Conservation (phyloP, 2,888 invertebrate species). For the Podabrus alpinus region DNA sequence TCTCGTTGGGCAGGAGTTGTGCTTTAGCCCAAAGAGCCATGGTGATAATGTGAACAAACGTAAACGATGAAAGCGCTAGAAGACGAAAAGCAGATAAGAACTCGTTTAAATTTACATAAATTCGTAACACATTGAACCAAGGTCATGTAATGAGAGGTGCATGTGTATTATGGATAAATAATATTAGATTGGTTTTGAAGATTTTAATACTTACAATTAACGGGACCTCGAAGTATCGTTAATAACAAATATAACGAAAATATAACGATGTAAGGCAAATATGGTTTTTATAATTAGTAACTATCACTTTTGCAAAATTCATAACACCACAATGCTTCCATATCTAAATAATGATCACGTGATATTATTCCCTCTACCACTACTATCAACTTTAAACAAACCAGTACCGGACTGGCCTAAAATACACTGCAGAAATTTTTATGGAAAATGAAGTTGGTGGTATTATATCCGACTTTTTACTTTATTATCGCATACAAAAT, state of each 20-base stretch:
- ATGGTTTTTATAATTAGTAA: conserved; percentile 4
- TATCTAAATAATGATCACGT: conserved; percentile 41
- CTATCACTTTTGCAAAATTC: conserved; percentile 26
- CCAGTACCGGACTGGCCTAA: not conserved
- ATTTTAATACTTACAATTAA: not conserved
- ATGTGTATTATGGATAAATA: not conserved
- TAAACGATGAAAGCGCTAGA: not conserved
- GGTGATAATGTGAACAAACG: not conserved
- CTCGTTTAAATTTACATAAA: conserved; percentile 17
- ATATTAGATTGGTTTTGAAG: not conserved
- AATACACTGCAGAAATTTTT: not conserved
- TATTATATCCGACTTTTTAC: too few species aligned
- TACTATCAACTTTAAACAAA: not conserved
- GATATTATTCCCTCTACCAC: conserved; percentile 21
- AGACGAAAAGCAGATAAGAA: conserved; percentile 6
- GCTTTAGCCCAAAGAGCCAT: conserved; percentile 88
- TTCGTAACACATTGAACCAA: conserved; percentile 23
- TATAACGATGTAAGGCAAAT: not conserved
- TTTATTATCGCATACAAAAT: too few species aligned
- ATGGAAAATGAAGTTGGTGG: too few species aligned
- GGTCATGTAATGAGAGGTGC: conserved; percentile 33
- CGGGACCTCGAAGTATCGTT: not conserved
- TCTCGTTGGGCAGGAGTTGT: conserved; percentile 79
- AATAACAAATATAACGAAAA: not conserved
- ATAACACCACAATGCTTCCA: conserved; percentile 37